Evolutionary conservation across 1,140 invertebrate genomes (phyloP), one percentile per base, ranked within the genome.

Genomic region (Bilobella aurantiaca): DNA sequence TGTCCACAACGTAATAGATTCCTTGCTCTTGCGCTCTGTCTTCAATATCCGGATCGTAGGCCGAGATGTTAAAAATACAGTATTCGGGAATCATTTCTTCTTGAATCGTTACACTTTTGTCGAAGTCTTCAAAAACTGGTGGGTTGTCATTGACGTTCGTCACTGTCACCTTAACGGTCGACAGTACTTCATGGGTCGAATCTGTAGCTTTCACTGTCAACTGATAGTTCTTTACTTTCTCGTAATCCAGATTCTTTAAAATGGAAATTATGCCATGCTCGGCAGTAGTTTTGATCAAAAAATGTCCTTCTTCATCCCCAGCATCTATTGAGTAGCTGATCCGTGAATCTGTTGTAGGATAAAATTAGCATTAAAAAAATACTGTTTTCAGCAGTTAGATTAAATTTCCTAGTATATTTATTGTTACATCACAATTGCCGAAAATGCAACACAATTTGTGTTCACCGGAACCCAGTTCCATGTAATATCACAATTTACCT

Each of bases 1-100:
- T 56, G 46, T 86, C 82, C 42, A 91, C 81, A 3, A 80, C 85
- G 70, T 89, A 93, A 0, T 84, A 82, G 66, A 93, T 91, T 67
- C 86, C 83, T 74, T 91, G 89, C 67, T 86, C 82, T 0, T 82
- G 85, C 29, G 76, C 83, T 56, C 85, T 80, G 74, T 91, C 82
- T 72, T 82, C 83, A 56, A 91, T 88, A 75, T 93, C 90, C 0
- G 90, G 90, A 78, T 93, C 90, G 75, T 87, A 90, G 1, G 90
- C 90, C 78, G 80, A 83, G 70, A 84, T 80, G 84, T 86, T 49
- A 14, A 84, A 81, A 74, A 88, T 83, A 74, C 86, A 88, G 58
- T 83, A 81, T 63, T 79, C 76, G 59, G 83, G 78, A 16, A 86
- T 69, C 59, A 77, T 78, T 74, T 88, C 86, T 76, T 91, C 88